Conservation (phyloP, 2,113 vertebrate genomes). For the Leucosticte australis region DNA sequence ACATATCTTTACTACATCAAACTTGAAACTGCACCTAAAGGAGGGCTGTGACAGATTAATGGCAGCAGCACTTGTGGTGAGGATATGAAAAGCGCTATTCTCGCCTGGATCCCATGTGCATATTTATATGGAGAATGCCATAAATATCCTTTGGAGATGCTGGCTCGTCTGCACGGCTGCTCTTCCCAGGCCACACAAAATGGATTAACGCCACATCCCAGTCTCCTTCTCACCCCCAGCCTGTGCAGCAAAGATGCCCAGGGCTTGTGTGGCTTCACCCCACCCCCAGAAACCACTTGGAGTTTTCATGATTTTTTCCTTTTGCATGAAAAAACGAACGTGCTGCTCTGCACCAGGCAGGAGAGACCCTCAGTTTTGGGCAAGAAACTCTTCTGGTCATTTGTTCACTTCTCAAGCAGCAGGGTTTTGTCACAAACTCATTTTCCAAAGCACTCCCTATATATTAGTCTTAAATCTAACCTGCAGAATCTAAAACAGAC, state of each 20-base stretch:
- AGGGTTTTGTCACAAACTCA: not conserved
- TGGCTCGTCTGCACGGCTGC: not conserved
- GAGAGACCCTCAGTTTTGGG: not conserved
- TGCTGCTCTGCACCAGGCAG: not conserved
- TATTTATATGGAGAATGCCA: not conserved
- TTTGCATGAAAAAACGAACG: accelerated
- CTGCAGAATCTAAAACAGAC: not conserved
- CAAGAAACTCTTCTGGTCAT: not conserved
- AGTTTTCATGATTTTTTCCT: not conserved
- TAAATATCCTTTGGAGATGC: not conserved
- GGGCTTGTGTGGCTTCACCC: not conserved
- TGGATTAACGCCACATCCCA: accelerated
- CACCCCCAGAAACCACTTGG: accelerated
- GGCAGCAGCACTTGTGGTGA: not conserved
- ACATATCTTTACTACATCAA: not conserved
- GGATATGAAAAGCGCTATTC: not conserved
- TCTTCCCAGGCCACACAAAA: not conserved
- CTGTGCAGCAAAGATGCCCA: not conserved
- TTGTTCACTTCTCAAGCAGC: not conserved
- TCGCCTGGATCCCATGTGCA: not conserved
- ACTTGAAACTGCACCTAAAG: not conserved
- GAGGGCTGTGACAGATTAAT: not conserved
- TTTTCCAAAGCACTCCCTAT: not conserved
- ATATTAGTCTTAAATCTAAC: not conserved
- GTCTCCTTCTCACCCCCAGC: accelerated